Base-by-base conservation (phyloP, 2,113 vertebrate species). In the Axis porcinus region DNA sequence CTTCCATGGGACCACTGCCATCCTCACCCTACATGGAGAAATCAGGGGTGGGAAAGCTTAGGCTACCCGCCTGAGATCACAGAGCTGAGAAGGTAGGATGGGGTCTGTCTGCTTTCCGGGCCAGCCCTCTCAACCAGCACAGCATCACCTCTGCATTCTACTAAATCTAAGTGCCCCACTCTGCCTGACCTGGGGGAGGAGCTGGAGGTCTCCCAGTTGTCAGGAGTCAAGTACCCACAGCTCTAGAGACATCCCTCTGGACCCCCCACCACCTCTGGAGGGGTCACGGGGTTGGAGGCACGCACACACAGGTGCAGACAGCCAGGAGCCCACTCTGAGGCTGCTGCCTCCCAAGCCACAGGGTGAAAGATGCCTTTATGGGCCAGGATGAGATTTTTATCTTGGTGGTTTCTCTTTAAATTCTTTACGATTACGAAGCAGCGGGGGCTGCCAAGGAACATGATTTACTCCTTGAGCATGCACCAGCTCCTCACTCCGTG, bases 331-430 rank as follows among this genome's bases (percentile, higher is more conserved):
- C 64, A 11, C 86, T 86, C 74, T 30, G 74, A 90, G 91, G 90
- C 67, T 0, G 2, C 43, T 74, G 92, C 67, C 84, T 96, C 87
- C 64, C 76, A 70, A 96, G 85, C 86, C 64, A 85, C 91, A 81
- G 55, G 88, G 93, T 94, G 67, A 95, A 95, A 96, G 94, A 97
- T 58, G 91, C 78, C 95, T 96, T 92, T 87, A 95, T 36, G 62
- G 52, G 95, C 94, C 2, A 2, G 93, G 78, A 50, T 89, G 88
- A 97, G 96, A 97, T 98, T 96, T 97, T 94, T 95, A 98, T 97
- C 97, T 97, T 91, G 93, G 97, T 55, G 67, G 97, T 98, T 98
- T 98, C 98, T 95, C 98, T 98, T 98, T 98, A 98, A 98, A 98
- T 98, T 98, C 98, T 98, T 98, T 98, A 98, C 28, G 93, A 97